These are phyloP conservation scores for Yoshiicerus persimilis DNA, from an alignment of 1,140 invertebrate species.

Conservation along the genomic window DNA sequence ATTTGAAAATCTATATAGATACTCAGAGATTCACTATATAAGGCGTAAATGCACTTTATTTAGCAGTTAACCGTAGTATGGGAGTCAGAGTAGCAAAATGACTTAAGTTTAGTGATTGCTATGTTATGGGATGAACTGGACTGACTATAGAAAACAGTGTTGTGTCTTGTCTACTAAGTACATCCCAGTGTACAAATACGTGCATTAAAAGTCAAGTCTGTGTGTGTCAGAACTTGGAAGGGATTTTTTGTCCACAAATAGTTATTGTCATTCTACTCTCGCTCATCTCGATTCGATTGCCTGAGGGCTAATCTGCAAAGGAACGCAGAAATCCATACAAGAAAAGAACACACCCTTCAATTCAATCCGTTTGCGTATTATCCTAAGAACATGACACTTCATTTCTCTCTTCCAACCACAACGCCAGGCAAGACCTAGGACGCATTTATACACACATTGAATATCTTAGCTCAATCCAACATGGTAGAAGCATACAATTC, in stretches of 20 bases:
- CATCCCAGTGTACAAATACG: neutral
- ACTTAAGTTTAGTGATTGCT: neutral
- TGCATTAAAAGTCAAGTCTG: neutral
- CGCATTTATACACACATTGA: slow-evolving; percentile 12
- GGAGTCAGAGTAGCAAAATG: neutral
- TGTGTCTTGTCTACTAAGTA: neutral
- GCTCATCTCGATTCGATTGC: slow-evolving; percentile 29
- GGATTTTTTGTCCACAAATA: slow-evolving; percentile 42
- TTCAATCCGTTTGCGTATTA: slow-evolving; percentile 38
- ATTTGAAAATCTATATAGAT: neutral
- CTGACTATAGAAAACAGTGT: neutral
- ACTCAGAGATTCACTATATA: too few species aligned
- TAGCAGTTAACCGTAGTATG: neutral
- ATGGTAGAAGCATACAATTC: neutral
- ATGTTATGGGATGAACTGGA: neutral
- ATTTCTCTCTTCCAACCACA: slow-evolving; percentile 31
- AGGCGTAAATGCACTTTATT: neutral
- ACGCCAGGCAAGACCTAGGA: neutral
- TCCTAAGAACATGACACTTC: slow-evolving; percentile 37
- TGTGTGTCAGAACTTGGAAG: neutral
- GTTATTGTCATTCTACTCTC: slow-evolving; percentile 44
- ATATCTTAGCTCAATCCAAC: neutral
- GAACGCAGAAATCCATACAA: slow-evolving; percentile 38
- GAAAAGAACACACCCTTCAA: slow-evolving; percentile 40
- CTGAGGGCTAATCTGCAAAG: slow-evolving; percentile 33